Conservation (phyloP, 2,888 invertebrate genomes). For the Noctua janthina region DNA sequence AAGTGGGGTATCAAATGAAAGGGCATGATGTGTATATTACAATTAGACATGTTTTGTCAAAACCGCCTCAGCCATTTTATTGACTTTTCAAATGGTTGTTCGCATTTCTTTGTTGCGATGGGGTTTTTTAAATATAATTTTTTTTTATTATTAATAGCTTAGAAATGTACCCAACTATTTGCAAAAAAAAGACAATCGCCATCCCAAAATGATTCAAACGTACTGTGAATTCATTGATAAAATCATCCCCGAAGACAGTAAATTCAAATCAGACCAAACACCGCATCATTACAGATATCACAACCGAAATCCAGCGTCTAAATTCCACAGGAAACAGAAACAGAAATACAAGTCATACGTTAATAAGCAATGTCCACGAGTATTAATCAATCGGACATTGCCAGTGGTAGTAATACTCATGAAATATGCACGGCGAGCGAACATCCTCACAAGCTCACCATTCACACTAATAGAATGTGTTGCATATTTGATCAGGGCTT, state of each 20-base stretch:
- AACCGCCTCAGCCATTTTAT: too few species aligned
- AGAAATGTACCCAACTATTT: background rate
- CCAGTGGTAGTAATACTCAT: constrained; percentile 50
- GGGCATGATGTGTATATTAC: too few species aligned
- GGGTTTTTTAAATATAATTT: too few species aligned
- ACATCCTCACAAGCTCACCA: constrained; percentile 18
- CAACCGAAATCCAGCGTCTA: background rate
- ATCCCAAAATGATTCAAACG: background rate
- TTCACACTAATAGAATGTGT: constrained; percentile 58
- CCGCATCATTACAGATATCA: background rate
- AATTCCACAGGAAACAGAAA: constrained; percentile 13
- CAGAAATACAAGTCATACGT: constrained; percentile 19
- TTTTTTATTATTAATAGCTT: too few species aligned
- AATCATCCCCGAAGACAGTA: background rate
- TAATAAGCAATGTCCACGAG: constrained; percentile 43
- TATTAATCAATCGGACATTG: constrained; percentile 55
- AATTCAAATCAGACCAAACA: background rate
- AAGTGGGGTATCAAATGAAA: too few species aligned
- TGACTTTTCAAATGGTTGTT: too few species aligned
- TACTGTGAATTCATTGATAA: background rate
- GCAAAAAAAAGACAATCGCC: background rate
- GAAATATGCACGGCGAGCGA: constrained; percentile 60
- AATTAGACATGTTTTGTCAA: too few species aligned
- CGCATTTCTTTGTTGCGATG: too few species aligned
- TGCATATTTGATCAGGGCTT: constrained; percentile 69